Conservation (phyloP, 2,113 vertebrate species). For the Dinomys branickii region DNA sequence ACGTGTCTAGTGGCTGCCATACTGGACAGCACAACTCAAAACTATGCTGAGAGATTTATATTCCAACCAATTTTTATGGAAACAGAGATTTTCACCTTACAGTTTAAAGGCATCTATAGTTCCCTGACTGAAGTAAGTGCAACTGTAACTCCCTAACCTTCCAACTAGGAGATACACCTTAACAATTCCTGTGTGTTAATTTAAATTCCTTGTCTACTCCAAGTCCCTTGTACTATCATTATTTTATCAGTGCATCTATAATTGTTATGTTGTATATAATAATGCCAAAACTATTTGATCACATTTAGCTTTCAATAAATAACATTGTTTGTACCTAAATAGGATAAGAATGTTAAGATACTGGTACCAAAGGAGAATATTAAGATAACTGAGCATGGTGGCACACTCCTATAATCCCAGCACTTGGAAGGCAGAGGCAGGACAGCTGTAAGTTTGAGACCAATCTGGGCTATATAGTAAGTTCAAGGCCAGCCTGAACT, state of each 20-base stretch:
- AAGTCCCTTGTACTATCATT: not conserved
- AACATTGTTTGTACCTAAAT: not conserved
- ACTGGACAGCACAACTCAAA: not conserved
- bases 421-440: not conserved
- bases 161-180: not conserved
- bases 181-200: not conserved
- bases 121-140: constrained; percentile 13
- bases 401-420: not conserved
- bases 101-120: not conserved
- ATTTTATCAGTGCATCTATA: not conserved
- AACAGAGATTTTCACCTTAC: not conserved
- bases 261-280: not conserved
- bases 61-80: not conserved
- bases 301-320: not conserved
- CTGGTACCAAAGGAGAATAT: not conserved
- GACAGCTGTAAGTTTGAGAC: not conserved
- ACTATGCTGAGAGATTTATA: not conserved
- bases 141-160: not conserved
- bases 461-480: not conserved
- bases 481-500: not conserved
- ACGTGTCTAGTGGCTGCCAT: not conserved
- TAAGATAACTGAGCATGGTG: not conserved
- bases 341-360: not conserved
- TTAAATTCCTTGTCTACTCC: not conserved
- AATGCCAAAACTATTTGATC: not conserved